Base-by-base conservation (phyloP, 2,113 vertebrate genomes). In the Microcebus ravelobensis region DNA sequence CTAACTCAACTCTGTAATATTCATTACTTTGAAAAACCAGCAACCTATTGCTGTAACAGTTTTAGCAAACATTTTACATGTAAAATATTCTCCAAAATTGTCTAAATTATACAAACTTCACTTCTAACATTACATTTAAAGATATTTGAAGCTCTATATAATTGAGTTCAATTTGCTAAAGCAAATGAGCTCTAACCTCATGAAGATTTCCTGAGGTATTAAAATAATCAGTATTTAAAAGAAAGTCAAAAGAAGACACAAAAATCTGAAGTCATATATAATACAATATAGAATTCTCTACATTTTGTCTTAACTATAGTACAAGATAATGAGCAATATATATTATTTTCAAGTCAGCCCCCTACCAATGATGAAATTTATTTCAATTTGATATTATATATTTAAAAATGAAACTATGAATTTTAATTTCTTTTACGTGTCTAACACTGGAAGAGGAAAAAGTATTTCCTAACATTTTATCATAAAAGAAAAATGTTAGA, bases 341-440 rank as follows among this genome's bases (percentile, higher is more conserved):
- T 6, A 92, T 52, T 74, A 93, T 76, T 88, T 39, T 95, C 86
- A 87, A 87, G 55, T 31, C 39, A 87, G 27, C 25, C 39, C 14
- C 25, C n/a, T 91, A 90, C 2, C 82, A 39, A 96, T 85, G 71
- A 90, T 87, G 67, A 97, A 92, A 90, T 88, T 82, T 92, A 52
- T 79, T 92, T 94, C 85, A 96, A 90, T 29, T 85, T 73, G 12
- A 81, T 85, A 95, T 90, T 92, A 96, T 59, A 92, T 94, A 91
- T 86, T 90, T 95, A 88, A 97, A 74, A 96, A 87, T 84, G 31
- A 92, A 61, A 12, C 42, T 77, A 87, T 14, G 8, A 13, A 67
- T 10, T 74, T 95, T 70, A 74, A 73, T 82, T 82, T 94, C 45
- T 57, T 57, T 81, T 92, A 55, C 65, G 10, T 74, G 13, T 90